Conservation (phyloP, 2,888 invertebrate species). For the Tinea trinotella region DNA sequence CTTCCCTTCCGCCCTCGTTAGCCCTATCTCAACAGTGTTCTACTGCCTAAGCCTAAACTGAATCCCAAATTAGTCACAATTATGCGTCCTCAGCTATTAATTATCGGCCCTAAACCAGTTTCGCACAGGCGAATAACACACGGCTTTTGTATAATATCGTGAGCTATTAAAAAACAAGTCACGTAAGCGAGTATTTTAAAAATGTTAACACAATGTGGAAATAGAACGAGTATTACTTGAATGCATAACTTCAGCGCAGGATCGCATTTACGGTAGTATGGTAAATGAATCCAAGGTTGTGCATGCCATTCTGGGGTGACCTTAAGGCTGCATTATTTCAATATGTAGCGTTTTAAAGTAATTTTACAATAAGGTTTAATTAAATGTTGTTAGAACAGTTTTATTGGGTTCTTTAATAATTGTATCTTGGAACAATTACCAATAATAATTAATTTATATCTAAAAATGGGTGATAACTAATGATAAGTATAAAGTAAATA, state of each 20-base stretch:
- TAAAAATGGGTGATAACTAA: too few relatives aligned
- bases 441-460: too few relatives aligned
- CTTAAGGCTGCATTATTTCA: not conserved
- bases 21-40: constrained; percentile 56
- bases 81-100: not conserved
- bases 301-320: not conserved
- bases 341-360: constrained; percentile 1
- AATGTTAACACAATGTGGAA: not conserved
- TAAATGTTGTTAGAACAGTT: too few relatives aligned
- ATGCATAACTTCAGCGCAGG: not conserved
- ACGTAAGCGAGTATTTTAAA: constrained; percentile 15
- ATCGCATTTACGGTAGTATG: constrained; percentile 1
- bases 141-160: too few relatives aligned
- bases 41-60: constrained; percentile 36
- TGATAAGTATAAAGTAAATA: too few relatives aligned
- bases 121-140: too few relatives aligned
- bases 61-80: constrained; percentile 37
- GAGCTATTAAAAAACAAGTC: constrained; percentile 21
- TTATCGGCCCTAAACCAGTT: not conserved
- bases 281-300: constrained; percentile 3
- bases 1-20: constrained; percentile 33
- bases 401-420: too few relatives aligned
- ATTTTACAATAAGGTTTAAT: not conserved
- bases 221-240: not conserved
- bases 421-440: too few relatives aligned